phyloP scores from a whole-genome alignment of 1,140 invertebrate genomes.

The Drosophila quadrilineata region DNA sequence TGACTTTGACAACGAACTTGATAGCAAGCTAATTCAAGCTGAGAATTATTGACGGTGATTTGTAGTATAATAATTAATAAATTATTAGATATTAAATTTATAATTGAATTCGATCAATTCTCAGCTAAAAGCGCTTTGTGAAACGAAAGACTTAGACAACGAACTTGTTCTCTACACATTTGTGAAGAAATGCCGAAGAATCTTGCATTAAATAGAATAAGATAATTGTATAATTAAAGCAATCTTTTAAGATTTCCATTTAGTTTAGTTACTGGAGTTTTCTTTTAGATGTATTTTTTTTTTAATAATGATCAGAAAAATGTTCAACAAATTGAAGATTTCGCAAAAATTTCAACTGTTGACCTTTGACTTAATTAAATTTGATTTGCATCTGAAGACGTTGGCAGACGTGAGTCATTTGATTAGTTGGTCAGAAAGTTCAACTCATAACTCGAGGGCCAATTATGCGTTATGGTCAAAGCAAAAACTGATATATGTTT shows the following conservation, averaged over 20 bases:
- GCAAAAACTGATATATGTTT: conserved; percentile 55
- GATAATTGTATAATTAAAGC: too few species aligned
- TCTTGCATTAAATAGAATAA: neutral
- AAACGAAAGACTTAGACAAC: conserved; percentile 48
- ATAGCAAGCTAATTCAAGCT: conserved; percentile 12
- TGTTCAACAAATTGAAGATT: too few species aligned
- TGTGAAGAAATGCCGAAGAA: neutral
- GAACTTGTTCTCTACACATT: too few species aligned
- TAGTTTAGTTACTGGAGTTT: too few species aligned
- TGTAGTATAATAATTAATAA: too few species aligned
- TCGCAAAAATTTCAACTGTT: neutral
- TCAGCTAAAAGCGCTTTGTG: too few species aligned
- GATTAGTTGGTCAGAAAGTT: conserved; percentile 2
- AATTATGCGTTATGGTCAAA: conserved; percentile 56
- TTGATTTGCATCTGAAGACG: conserved; percentile 35
- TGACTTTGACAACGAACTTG: neutral
- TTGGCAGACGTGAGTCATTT: conserved; percentile 53
- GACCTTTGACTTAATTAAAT: conserved; percentile 31
- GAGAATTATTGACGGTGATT: neutral
- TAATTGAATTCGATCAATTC: too few species aligned
- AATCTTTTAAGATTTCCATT: too few species aligned
- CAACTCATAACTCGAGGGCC: conserved; percentile 49
- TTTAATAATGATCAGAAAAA: too few species aligned
- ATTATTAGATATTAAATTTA: too few species aligned
- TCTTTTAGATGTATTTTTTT: too few species aligned